Evolutionary conservation across 2,797 vertebrate species (phyloP).

Genomic region (Gobio occitaniae): DNA sequence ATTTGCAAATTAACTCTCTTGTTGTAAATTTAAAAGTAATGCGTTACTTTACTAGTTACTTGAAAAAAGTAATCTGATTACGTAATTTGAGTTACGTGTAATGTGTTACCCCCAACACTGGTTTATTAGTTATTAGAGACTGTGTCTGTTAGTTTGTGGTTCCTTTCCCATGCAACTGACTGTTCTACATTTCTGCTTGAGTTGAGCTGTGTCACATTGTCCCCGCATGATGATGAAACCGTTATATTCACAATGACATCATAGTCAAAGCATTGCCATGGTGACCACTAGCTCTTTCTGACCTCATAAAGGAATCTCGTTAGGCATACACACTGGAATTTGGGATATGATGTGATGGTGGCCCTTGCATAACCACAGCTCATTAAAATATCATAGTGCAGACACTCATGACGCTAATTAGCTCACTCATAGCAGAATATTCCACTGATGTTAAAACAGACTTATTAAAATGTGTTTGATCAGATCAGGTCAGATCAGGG

Average conservation of each 20-base stretch:
- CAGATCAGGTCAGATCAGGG: slow-evolving; percentile 46
- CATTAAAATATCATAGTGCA: slow-evolving; percentile 18
- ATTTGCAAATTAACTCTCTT: too few species aligned
- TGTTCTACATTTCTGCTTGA: slow-evolving; percentile 2
- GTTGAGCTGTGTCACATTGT: neutral
- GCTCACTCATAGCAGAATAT: slow-evolving; percentile 2
- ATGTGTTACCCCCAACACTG: too few species aligned
- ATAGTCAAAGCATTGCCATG: slow-evolving; percentile 7
- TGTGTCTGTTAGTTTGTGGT: neutral
- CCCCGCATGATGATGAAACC: slow-evolving; percentile 12
- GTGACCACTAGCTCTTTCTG: slow-evolving; percentile 1
- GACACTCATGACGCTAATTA: neutral
- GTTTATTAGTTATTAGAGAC: neutral
- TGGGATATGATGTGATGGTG: slow-evolving; percentile 5
- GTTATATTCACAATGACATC: neutral
- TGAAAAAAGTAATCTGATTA: too few species aligned
- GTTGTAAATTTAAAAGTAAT: too few species aligned
- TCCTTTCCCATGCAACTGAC: neutral
- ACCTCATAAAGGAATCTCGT: neutral
- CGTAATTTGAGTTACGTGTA: too few species aligned
- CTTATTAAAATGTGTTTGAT: slow-evolving; percentile 50
- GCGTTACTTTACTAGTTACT: too few species aligned
- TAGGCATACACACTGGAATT: slow-evolving; percentile 7
- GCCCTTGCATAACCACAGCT: neutral
- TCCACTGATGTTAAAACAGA: slow-evolving; percentile 15